A percentile compares a stretch with the other conserved stretches of the same genome.
Evolutionary conservation across 1,140 invertebrate species (phyloP).

Genomic region (Hirudo medicinalis): DNA sequence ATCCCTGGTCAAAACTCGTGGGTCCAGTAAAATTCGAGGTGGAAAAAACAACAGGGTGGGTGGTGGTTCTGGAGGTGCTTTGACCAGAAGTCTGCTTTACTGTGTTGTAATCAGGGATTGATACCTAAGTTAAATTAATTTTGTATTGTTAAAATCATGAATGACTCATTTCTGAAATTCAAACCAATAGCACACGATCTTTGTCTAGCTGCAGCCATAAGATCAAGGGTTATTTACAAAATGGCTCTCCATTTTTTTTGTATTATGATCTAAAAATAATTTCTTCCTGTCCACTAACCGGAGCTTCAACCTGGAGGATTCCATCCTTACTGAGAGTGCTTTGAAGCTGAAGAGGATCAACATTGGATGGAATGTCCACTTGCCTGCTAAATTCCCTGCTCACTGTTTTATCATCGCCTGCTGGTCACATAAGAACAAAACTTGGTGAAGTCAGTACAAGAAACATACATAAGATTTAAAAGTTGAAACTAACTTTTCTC

Average conservation of each 20-base stretch:
- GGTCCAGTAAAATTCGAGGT: too few relatives aligned
- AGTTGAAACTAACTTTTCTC: conserved; percentile 45
- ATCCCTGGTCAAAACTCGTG: background rate
- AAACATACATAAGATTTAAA: background rate
- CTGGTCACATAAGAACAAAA: background rate
- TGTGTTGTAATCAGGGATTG: too few relatives aligned
- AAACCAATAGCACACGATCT: too few relatives aligned
- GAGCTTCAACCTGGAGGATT: conserved; percentile 34
- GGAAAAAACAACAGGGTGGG: too few relatives aligned
- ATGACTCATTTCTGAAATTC: too few relatives aligned
- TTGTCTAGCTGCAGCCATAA: too few relatives aligned
- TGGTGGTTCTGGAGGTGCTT: too few relatives aligned
- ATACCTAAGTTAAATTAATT: too few relatives aligned
- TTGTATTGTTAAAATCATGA: too few relatives aligned
- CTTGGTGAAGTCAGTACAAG: background rate
- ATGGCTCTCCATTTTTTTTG: too few relatives aligned
- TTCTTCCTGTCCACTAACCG: conserved; percentile 21
- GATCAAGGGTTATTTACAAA: too few relatives aligned
- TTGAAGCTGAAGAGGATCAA: conserved; percentile 33
- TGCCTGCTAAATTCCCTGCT: conserved; percentile 36
- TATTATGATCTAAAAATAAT: background rate
- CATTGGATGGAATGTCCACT: conserved; percentile 36
- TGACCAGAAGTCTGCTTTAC: too few relatives aligned
- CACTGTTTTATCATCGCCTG: conserved; percentile 25
- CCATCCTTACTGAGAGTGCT: conserved; percentile 37